Evolutionary conservation across 2,797 vertebrate species (phyloP).

Genomic region (Propithecus perrieri): DNA sequence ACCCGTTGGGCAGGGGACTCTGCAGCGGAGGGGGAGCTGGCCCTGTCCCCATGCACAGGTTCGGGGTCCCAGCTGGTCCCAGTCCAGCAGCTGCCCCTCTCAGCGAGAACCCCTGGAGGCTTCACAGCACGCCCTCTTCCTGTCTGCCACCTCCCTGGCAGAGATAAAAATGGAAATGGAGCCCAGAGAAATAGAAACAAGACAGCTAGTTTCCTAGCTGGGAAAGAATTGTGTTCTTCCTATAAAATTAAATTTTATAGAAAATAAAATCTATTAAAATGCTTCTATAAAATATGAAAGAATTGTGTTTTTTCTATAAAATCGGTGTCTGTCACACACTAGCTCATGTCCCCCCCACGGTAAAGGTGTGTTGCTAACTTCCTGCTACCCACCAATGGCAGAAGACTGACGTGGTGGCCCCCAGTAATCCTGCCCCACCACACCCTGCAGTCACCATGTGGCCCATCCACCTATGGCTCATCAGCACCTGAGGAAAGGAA

Average conservation of each 20-base stretch:
- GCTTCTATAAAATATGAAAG: neutral
- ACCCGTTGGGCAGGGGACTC: neutral
- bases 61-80: too few species aligned
- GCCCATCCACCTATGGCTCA: fast-evolving
- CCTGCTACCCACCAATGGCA: fast-evolving
- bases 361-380: neutral
- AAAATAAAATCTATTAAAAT: neutral
- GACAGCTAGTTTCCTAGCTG: neutral
- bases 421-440: neutral
- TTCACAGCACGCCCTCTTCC: fast-evolving
- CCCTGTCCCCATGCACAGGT: neutral
- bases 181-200: neutral
- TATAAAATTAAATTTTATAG: neutral
- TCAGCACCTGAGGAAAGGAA: neutral
- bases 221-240: neutral
- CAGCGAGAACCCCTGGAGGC: fast-evolving
- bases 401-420: fast-evolving
- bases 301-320: neutral
- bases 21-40: fast-evolving
- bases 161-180: neutral
- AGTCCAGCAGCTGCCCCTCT: neutral
- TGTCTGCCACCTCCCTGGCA: fast-evolving
- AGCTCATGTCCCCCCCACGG: too few species aligned
- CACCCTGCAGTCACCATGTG: fast-evolving
- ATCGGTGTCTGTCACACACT: neutral